Evolutionary conservation across 2,113 vertebrate species (phyloP).

Genomic region (Sinocyclocheilus maitianheensis): DNA sequence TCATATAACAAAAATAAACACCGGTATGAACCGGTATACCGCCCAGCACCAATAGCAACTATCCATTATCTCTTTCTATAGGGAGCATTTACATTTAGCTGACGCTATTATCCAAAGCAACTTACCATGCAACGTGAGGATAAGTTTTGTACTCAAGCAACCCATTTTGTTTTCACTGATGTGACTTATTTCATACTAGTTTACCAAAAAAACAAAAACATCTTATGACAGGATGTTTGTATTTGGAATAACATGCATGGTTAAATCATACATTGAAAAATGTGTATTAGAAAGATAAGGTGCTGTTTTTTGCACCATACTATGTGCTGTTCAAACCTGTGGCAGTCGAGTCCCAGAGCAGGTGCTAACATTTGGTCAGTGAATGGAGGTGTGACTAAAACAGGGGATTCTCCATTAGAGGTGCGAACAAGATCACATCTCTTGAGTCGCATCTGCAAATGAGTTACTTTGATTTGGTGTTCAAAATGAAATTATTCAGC

Average conservation of each 20-base stretch:
- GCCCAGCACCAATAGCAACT: background rate
- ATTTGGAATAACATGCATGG: background rate
- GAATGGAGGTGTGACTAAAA: constrained; percentile 34
- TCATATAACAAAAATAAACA: no score
- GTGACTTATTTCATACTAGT: background rate
- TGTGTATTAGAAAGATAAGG: background rate
- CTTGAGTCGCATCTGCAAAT: background rate
- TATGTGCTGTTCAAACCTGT: background rate
- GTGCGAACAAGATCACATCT: constrained; percentile 15
- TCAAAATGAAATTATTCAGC: background rate
- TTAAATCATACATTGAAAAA: background rate
- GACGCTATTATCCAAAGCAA: background rate
- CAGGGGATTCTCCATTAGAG: constrained; percentile 29
- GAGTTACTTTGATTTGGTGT: constrained; percentile 22
- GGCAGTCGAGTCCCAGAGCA: background rate
- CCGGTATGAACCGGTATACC: no score
- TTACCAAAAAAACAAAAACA: background rate
- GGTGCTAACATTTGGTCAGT: background rate
- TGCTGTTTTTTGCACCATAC: background rate
- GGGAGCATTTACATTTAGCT: constrained; percentile 22
- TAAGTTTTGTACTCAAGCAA: background rate
- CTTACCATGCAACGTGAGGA: background rate
- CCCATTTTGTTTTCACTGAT: background rate
- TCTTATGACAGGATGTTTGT: background rate
- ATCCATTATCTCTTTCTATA: background rate